Evolutionary conservation across 1,140 invertebrate species (phyloP), one percentile per base, ranked within the genome.

Genomic region (Bombus sibiricus): DNA sequence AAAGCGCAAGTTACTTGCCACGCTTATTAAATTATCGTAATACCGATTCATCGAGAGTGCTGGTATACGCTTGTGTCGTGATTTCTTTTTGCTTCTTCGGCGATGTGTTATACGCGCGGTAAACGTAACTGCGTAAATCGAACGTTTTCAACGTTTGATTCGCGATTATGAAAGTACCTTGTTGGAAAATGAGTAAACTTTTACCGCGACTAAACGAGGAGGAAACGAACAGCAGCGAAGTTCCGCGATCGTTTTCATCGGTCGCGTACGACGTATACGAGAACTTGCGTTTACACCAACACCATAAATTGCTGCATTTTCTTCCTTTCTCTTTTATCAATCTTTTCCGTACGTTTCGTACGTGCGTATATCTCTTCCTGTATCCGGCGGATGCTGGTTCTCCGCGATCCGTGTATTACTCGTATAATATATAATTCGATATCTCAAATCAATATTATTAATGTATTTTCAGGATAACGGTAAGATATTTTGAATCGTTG

Each of bases 231-330:
- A 57, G 28, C 41, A 2, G 18, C 62, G 32, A 72, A 85, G 69
- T 85, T 85, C 77, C 83, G 83, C 25, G 34, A 22, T 80, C 57
- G 39, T 80, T 84, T 84, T 62, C 57, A 47, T 59, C 12, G 43
- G 25, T 43, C n/a, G 37, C n/a, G 37, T n/a, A 13, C 41, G 59
- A 57, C 74, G 6, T 8, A 6, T 69, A 66, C n/a, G 75, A 37
- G 39, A 72, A 64, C 15, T 41, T 25, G n/a, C 10, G 28, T 47
- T 43, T 41, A 39, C 43, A 74, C 18, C 43, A 59, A 28, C 10
- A 3, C 18, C 13, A 13, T 69, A 68, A 68, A 53, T 68, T 25
- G 62, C 25, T 34, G 57, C 39, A 4, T 37, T 78, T 39, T 69
- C 37, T 12, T 69, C 13, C 28, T 37, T 41, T 57, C n/a, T 15